Evolutionary conservation across 2,888 invertebrate species (phyloP).

Genomic region (Troilus luridus): DNA sequence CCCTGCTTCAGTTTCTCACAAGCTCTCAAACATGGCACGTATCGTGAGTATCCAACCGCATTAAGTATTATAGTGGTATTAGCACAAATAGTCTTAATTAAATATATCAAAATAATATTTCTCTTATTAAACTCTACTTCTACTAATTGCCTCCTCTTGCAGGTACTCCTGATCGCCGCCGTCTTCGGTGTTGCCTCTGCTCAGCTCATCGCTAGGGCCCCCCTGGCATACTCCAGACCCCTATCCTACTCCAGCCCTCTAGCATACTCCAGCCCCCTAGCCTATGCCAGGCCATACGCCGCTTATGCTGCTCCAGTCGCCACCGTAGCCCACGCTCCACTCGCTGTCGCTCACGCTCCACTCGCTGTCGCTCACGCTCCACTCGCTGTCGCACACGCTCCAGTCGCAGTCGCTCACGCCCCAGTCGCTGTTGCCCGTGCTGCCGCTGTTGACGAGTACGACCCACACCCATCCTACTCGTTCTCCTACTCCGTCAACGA

Average conservation of each 20-base stretch:
- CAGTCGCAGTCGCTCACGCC: conserved; percentile 56
- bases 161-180: too few species aligned
- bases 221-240: not conserved
- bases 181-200: not conserved
- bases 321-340: too few species aligned
- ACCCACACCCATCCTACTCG: too few species aligned
- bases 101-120: too few species aligned
- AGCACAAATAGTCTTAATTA: not conserved
- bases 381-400: conserved; percentile 63
- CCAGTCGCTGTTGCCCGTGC: not conserved
- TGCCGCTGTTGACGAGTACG: too few species aligned
- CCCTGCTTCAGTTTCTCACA: conserved; percentile 39
- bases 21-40: conserved; percentile 43
- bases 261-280: too few species aligned
- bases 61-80: not conserved
- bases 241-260: too few species aligned
- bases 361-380: conserved; percentile 63
- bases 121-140: too few species aligned
- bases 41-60: conserved; percentile 10
- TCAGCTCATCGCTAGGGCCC: conserved; percentile 21
- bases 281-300: too few species aligned
- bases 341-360: too few species aligned
- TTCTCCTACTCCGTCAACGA: too few species aligned
- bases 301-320: too few species aligned
- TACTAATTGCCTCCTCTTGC: not conserved